phyloP scores from a whole-genome alignment of 2,113 vertebrate genomes.

The Myotis davidii region DNA sequence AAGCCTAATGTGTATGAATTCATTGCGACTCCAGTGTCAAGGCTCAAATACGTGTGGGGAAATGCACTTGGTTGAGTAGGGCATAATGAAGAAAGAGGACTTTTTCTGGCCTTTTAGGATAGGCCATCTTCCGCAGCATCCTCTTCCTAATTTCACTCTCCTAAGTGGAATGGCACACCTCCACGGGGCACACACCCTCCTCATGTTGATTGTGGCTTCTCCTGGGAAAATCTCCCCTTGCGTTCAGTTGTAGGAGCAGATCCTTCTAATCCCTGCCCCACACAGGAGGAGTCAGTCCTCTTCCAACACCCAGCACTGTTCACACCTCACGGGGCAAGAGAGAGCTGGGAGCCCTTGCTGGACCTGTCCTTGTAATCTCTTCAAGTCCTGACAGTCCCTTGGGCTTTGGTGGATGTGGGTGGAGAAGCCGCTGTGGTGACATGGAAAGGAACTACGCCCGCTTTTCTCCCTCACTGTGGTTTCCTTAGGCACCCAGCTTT shows the following conservation, averaged over 20 bases:
- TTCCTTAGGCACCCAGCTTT: not conserved
- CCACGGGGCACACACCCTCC: not conserved
- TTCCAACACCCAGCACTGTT: not conserved
- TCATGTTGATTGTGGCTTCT: not conserved
- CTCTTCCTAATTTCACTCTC: not conserved
- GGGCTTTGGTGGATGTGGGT: not conserved
- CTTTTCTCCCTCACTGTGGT: not conserved
- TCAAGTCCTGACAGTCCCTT: not conserved
- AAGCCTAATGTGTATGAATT: not conserved
- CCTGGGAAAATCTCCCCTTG: not conserved
- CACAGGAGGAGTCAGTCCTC: not conserved
- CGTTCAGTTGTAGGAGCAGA: not conserved
- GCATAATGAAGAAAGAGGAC: not conserved
- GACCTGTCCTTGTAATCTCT: not conserved
- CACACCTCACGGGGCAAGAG: not conserved
- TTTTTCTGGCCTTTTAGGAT: not conserved
- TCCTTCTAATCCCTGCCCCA: conserved; percentile 3
- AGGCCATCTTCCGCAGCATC: not conserved
- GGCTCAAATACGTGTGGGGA: not conserved
- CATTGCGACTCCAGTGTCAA: not conserved
- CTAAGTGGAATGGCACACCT: not conserved
- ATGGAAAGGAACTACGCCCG: not conserved
- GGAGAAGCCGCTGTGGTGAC: not conserved
- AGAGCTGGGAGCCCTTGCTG: not conserved
- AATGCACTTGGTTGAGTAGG: not conserved